A percentile compares a stretch with the other conserved stretches of the same genome.
These are phyloP conservation scores for Chalcis sispes DNA, from an alignment of 2,888 invertebrate species.

Conservation along the genomic window DNA sequence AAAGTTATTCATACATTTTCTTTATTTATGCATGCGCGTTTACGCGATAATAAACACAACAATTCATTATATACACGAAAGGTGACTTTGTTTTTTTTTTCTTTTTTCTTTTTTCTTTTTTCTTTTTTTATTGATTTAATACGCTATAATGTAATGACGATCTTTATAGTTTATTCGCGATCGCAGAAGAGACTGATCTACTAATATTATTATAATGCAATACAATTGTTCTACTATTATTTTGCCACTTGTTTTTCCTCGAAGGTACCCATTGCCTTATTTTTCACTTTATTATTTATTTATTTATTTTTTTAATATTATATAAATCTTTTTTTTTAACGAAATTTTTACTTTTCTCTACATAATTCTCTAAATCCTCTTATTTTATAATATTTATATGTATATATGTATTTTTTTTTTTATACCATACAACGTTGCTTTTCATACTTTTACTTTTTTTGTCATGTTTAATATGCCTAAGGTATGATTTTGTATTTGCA, in stretches of 20 bases:
- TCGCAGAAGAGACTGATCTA: constrained; percentile 12
- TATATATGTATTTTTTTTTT: not conserved
- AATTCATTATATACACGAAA: constrained; percentile 37
- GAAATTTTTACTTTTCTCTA: constrained; percentile 10
- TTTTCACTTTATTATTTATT: not conserved
- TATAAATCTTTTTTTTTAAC: constrained; percentile 9
- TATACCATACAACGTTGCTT: constrained; percentile 14
- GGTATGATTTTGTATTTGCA: constrained; percentile 2
- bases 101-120: too few species aligned
- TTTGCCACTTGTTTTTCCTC: constrained; percentile 14
- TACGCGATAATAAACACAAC: constrained; percentile 39
- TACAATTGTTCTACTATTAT: constrained; percentile 29
- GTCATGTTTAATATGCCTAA: not conserved
- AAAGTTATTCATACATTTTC: constrained; percentile 10
- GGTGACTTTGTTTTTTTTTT: constrained; percentile 1
- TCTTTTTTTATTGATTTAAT: not conserved
- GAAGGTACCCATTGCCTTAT: constrained; percentile 15
- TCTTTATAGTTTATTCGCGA: constrained; percentile 10
- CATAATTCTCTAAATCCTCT: constrained; percentile 25
- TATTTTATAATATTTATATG: constrained; percentile 19
- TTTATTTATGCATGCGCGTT: constrained; percentile 29
- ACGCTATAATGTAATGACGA: constrained; percentile 22
- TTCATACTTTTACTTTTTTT: constrained; percentile 7
- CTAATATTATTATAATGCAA: too few species aligned
- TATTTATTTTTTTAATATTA: too few species aligned